Evolutionary conservation across 2,113 vertebrate species (phyloP), one percentile per base, ranked within the genome.

Genomic region (Labeo catla): DNA sequence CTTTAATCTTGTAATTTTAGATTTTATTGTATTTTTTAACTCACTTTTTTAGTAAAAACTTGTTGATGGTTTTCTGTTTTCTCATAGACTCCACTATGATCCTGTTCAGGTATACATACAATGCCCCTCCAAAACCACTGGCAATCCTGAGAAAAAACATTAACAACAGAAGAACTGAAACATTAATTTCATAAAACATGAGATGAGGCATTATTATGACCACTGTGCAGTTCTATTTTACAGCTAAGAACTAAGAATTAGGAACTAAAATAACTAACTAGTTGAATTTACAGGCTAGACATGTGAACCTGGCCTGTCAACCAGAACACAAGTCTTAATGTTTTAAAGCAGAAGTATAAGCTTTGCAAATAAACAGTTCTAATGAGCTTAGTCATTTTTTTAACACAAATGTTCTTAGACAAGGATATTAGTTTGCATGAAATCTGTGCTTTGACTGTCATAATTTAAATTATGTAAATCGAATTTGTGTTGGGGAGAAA

Each of bases 41-140:
- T 96, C 91, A 99, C 98, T 99, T 99, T 92, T 97, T 98, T 94
- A 99, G 96, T 85, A 99, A 93, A 91, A 98, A 98, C 91, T 98
- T 98, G 92, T 98, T 99, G 89, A 99, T 99, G 63, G 96, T 95
- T 92, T 99, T 99, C 91, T 99, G 98, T 82, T 98, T 98, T 89
- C 98, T 96, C 96, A 99, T 99, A 91, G 97, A 98, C 93, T 99
- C 97, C 12, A 99, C 98, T 0, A 99, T 99, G 91, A 97, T 96
- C 80, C 98, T 94, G 94, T 99, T 99, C 92, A 99, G 95, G 94
- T 98, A 99, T 83, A 99, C 98, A 0, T 98, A 99, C 81, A 99
- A 95, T 0, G 98, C 98, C 0, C 98, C 98, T 0, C 97, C 98
- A 0, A 99, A 99, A 77, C 98, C 98, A 0, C 98, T 98, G 81